Conservation (phyloP, 2,797 vertebrate species). For the Taeniopygia guttata region DNA sequence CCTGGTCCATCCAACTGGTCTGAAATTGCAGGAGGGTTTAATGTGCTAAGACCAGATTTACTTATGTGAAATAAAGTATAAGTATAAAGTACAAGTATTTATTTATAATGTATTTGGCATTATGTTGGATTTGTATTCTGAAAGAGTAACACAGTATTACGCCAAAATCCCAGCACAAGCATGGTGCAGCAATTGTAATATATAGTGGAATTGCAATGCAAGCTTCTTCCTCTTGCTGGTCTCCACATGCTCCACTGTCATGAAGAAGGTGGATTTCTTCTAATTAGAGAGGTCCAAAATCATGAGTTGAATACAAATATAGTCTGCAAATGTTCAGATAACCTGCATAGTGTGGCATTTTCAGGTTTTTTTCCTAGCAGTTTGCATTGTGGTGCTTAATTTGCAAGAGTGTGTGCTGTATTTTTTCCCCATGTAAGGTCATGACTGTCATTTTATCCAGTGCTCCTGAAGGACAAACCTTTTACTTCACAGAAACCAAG, state of each 20-base stretch:
- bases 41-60: background rate
- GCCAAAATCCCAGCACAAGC: background rate
- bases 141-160: background rate
- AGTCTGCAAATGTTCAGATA: background rate
- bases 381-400: background rate
- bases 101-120: background rate
- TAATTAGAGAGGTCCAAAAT: background rate
- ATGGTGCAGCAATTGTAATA: background rate
- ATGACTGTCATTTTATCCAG: background rate
- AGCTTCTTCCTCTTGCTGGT: background rate
- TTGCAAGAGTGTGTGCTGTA: background rate
- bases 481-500: background rate
- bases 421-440: background rate
- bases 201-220: background rate
- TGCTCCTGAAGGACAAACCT: background rate
- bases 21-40: background rate
- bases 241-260: background rate
- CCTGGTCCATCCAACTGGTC: background rate
- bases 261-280: background rate
- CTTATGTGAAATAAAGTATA: background rate
- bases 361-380: background rate
- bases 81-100: background rate
- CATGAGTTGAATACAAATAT: background rate
- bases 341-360: background rate
- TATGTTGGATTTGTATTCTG: background rate